A percentile compares a stretch with the other conserved stretches of the same genome.
phyloP scores from a whole-genome alignment of 2,797 vertebrate species.

The Poecile montanus region DNA sequence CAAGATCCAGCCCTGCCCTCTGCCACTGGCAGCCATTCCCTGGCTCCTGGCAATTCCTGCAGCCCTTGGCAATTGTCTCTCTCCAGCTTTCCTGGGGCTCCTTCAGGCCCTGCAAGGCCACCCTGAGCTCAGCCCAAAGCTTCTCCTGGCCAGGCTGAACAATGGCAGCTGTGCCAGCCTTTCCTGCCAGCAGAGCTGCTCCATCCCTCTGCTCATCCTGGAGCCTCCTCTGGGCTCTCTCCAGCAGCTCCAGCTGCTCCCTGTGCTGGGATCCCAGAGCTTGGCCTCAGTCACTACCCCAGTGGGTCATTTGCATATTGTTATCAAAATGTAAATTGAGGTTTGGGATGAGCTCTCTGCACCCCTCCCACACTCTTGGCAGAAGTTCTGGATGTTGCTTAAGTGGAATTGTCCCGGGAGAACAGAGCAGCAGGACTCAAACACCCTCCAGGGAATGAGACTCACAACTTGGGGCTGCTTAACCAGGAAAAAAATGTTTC shows the following conservation, averaged over 20 bases:
- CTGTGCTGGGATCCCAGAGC: background rate
- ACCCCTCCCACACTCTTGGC: conserved; percentile 35
- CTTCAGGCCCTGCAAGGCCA: too few species aligned
- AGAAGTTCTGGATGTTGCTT: conserved; percentile 33
- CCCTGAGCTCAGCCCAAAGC: too few species aligned
- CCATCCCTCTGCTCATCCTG: too few species aligned
- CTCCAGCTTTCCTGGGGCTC: too few species aligned
- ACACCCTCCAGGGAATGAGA: conserved; percentile 11
- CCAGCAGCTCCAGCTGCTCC: background rate
- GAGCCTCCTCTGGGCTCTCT: too few species aligned
- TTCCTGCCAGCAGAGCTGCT: too few species aligned
- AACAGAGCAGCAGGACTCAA: conserved; percentile 1
- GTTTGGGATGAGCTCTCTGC: conserved; percentile 55
- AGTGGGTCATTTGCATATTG: conserved; percentile 18
- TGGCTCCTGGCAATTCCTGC: too few species aligned
- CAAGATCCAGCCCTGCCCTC: too few species aligned
- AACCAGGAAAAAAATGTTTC: background rate
- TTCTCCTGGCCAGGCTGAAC: too few species aligned
- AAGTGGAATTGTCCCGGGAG: conserved; percentile 2
- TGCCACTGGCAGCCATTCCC: too few species aligned
- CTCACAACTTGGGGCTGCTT: background rate
- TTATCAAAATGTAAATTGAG: conserved; percentile 51
- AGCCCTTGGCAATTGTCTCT: too few species aligned
- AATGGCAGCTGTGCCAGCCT: too few species aligned
- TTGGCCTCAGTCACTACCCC: background rate